A percentile compares a stretch with the other conserved stretches of the same genome.
These are phyloP conservation scores for Hypselothyrea guttata DNA, from an alignment of 2,888 invertebrate species.

Conservation along the genomic window DNA sequence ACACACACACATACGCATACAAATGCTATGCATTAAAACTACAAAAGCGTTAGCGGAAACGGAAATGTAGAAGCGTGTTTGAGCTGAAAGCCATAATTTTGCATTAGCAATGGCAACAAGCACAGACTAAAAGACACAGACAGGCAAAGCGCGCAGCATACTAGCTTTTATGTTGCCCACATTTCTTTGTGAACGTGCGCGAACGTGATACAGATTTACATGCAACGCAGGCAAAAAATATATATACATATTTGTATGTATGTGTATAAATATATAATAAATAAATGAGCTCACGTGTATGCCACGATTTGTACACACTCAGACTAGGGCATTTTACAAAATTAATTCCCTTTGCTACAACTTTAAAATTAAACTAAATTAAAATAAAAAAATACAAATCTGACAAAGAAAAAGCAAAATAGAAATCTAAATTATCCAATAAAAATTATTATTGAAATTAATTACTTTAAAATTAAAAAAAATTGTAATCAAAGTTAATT, in stretches of 20 bases:
- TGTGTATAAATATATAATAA: conserved; percentile 3
- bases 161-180: conserved; percentile 52
- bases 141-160: conserved; percentile 22
- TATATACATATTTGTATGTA: background rate
- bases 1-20: conserved; percentile 14
- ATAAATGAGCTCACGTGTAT: conserved; percentile 48
- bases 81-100: conserved; percentile 68
- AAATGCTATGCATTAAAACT: conserved; percentile 51
- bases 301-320: conserved; percentile 18
- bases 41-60: conserved; percentile 62
- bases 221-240: conserved; percentile 23
- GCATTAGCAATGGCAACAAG: conserved; percentile 49
- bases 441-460: too few relatives aligned
- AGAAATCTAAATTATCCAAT: too few relatives aligned
- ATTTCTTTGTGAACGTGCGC: conserved; percentile 52
- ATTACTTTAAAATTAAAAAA: too few relatives aligned
- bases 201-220: conserved; percentile 71
- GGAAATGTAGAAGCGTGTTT: conserved; percentile 73
- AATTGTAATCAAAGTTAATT: too few relatives aligned
- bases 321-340: conserved; percentile 1
- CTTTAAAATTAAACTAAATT: too few relatives aligned
- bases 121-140: conserved; percentile 3
- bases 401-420: too few relatives aligned
- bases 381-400: too few relatives aligned
- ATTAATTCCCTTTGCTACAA: background rate